phyloP scores from a whole-genome alignment of 2,888 invertebrate species.

The Aquatica leii region DNA sequence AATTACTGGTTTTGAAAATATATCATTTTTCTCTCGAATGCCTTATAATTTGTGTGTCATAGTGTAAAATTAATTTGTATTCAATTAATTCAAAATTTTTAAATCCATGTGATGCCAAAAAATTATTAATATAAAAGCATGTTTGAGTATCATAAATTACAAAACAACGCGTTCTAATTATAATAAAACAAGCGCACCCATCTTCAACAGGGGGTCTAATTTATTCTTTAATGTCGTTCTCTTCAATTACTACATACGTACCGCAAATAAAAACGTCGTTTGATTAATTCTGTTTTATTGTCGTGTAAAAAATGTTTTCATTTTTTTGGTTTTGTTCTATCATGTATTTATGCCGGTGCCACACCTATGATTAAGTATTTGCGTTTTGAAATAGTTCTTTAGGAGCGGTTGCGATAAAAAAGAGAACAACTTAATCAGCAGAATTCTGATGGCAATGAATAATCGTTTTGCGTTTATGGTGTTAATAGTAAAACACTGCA shows the following conservation, averaged over 20 bases:
- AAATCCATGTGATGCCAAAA: constrained; percentile 47
- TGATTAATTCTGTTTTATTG: not conserved
- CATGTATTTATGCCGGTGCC: too few species aligned
- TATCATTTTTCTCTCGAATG: not conserved
- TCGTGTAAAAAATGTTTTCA: not conserved
- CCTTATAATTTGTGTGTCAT: too few species aligned
- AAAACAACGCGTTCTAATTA: constrained; percentile 45
- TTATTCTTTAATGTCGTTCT: constrained; percentile 51
- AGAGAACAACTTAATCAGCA: too few species aligned
- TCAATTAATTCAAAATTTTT: constrained; percentile 48
- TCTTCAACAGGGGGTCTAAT: constrained; percentile 47
- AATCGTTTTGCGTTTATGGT: too few species aligned
- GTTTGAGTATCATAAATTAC: constrained; percentile 47
- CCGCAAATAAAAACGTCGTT: constrained; percentile 11
- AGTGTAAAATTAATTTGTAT: constrained; percentile 20
- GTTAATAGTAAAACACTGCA: too few species aligned
- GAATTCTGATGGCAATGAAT: too few species aligned
- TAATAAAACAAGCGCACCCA: constrained; percentile 51
- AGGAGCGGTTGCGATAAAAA: too few species aligned
- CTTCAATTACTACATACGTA: constrained; percentile 18
- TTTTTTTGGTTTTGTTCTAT: not conserved
- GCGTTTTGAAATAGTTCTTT: too few species aligned
- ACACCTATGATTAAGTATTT: too few species aligned
- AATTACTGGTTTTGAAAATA: not conserved
- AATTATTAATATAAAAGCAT: constrained; percentile 42